These are phyloP conservation scores for Sphinx pinastri DNA, from an alignment of 2,888 invertebrate species.

Conservation along the genomic window DNA sequence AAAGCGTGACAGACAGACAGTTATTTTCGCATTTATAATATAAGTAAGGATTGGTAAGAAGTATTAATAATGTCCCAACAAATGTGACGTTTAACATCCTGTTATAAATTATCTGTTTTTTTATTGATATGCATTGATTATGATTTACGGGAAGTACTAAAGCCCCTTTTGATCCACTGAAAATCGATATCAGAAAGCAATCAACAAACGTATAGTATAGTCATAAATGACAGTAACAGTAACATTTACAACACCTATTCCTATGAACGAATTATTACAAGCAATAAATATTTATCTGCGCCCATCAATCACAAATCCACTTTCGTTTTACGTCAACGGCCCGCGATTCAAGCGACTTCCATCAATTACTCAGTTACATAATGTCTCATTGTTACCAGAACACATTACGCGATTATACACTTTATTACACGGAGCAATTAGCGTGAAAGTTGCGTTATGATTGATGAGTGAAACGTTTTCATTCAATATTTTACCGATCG, in stretches of 20 bases:
- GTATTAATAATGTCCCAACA: too few species aligned
- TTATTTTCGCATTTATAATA: too few species aligned
- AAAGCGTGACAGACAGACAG: too few species aligned
- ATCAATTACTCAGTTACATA: conserved; percentile 56
- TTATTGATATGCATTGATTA: too few species aligned
- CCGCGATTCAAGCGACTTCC: conserved; percentile 42
- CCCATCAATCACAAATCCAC: conserved; percentile 32
- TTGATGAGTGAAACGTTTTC: conserved; percentile 58
- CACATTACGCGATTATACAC: conserved; percentile 56
- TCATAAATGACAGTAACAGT: neutral
- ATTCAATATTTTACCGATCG: conserved; percentile 41
- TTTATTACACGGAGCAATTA: conserved; percentile 62
- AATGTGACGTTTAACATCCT: too few species aligned
- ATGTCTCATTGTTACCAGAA: conserved; percentile 41
- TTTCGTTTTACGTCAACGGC: conserved; percentile 53
- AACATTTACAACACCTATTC: neutral
- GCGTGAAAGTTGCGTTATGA: conserved; percentile 61
- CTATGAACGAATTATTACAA: conserved; percentile 1
- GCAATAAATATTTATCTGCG: conserved; percentile 14
- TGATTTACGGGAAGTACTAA: too few species aligned
- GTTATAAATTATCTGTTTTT: too few species aligned
- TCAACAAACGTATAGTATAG: neutral
- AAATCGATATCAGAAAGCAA: neutral
- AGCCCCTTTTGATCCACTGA: too few species aligned
- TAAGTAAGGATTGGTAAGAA: too few species aligned